phyloP scores from a whole-genome alignment of 2,797 vertebrate species.

The Gallinago solitaria region DNA sequence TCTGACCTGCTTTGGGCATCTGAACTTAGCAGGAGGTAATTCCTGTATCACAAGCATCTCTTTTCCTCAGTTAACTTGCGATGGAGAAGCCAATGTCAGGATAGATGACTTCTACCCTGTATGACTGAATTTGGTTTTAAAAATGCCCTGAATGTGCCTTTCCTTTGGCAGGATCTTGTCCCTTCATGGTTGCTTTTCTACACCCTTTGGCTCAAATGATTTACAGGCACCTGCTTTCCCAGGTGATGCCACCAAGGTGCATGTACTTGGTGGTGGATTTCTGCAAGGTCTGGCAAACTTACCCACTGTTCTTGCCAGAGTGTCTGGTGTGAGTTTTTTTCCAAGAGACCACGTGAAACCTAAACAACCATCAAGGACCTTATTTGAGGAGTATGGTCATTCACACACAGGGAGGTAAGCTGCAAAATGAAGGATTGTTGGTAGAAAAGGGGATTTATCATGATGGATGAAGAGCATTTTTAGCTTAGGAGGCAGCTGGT shows the following conservation, averaged over 20 bases:
- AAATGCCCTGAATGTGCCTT: background rate
- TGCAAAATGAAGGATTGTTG: conserved; percentile 27
- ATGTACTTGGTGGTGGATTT: background rate
- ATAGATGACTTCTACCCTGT: background rate
- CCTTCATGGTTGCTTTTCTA: background rate
- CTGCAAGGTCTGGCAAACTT: background rate
- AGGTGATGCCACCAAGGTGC: background rate
- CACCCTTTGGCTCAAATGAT: background rate
- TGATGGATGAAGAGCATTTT: conserved; percentile 50
- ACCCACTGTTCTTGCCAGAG: background rate
- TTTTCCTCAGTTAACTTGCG: accelerated
- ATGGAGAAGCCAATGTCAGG: background rate
- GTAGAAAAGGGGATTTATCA: conserved; percentile 50
- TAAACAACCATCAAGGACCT: background rate
- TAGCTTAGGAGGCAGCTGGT: conserved; percentile 66
- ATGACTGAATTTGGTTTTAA: background rate
- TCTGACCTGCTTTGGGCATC: background rate
- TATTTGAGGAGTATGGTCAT: background rate
- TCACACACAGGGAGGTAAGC: background rate
- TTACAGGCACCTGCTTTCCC: background rate
- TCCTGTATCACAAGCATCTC: background rate
- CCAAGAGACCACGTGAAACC: background rate
- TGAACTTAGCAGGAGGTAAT: background rate
- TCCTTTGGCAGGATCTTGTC: background rate
- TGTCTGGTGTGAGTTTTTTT: background rate